Evolutionary conservation across 2,113 vertebrate genomes (phyloP), one percentile per base, ranked within the genome.

Genomic region (Meleagris gallopavo): DNA sequence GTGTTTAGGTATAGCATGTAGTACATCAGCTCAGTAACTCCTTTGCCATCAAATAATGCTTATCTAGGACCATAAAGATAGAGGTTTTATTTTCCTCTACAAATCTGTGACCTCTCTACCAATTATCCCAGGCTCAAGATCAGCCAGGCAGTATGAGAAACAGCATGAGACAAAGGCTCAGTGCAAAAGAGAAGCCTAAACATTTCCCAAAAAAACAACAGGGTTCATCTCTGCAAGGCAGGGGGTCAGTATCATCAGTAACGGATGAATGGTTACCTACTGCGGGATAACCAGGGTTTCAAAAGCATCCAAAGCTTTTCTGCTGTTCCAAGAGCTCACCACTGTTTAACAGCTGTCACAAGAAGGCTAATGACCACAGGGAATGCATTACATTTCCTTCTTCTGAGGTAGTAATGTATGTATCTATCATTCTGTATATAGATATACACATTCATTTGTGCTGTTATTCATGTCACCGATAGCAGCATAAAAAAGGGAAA

Each of bases 91-190:
- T 90, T 93, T 72, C 57, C 54, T 86, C 40, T 89, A 72, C 64
- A 81, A 79, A 41, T 36, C 45, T 64, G 32, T 95, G 90, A 93
- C 91, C 70, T 82, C 82, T 88, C 50, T 76, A 72, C 79, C 73
- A 96, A 96, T 96, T 97, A 95, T 82, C 72, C 13, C 9, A 61
- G 52, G 73, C 65, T 95, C 78, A 79, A 91, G 84, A 93, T 94
- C 91, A 95, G 22, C 55, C 78, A 94, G 76, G 45, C 82, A 88
- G 79, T 52, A 71, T 86, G 90, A 94, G 27, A 86, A 96, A 48
- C 92, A 93, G 86, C 78, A 54, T 69, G 93, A 94, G 38, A 61
- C 54, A 84, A 57, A 29, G n/a, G 62, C 65, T 93, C 36, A 65
- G 24, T 50, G 52, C 21, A 93, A 52, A 91, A 93, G 36, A 83